Evolutionary conservation across 2,113 vertebrate genomes (phyloP).

Genomic region (Cyanocitta stelleri): DNA sequence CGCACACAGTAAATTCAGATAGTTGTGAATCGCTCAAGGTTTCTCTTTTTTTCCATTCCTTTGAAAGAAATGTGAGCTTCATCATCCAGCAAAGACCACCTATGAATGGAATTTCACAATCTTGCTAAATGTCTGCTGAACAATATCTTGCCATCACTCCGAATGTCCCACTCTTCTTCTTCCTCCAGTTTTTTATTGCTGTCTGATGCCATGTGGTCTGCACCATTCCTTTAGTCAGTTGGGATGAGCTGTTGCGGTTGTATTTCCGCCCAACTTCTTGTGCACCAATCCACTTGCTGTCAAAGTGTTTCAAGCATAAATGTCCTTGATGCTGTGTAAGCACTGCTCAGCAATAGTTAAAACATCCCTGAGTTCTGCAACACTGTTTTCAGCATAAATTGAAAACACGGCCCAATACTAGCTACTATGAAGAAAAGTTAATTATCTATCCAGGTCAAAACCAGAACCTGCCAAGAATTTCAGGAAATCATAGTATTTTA

Average conservation of each 20-base stretch:
- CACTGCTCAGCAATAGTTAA: background rate
- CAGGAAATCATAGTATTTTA: background rate
- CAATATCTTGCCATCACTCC: background rate
- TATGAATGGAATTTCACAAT: conserved; percentile 8
- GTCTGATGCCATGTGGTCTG: background rate
- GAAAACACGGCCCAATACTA: background rate
- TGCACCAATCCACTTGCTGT: rapidly evolving
- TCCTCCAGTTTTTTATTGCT: background rate
- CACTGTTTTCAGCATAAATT: background rate
- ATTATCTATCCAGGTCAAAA: background rate
- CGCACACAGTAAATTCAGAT: background rate
- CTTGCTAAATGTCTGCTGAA: background rate
- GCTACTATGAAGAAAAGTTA: background rate
- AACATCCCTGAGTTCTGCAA: background rate
- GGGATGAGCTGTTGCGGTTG: background rate
- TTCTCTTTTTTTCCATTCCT: background rate
- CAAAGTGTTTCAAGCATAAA: background rate
- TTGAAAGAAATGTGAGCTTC: conserved; percentile 9
- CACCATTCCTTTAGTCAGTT: background rate
- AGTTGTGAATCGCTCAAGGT: background rate
- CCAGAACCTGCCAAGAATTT: background rate
- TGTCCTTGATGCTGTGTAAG: background rate
- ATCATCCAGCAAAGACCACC: background rate
- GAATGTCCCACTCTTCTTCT: background rate
- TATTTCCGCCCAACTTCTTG: background rate